Base-by-base conservation (phyloP, 2,113 vertebrate genomes). In the Astur gentilis region DNA sequence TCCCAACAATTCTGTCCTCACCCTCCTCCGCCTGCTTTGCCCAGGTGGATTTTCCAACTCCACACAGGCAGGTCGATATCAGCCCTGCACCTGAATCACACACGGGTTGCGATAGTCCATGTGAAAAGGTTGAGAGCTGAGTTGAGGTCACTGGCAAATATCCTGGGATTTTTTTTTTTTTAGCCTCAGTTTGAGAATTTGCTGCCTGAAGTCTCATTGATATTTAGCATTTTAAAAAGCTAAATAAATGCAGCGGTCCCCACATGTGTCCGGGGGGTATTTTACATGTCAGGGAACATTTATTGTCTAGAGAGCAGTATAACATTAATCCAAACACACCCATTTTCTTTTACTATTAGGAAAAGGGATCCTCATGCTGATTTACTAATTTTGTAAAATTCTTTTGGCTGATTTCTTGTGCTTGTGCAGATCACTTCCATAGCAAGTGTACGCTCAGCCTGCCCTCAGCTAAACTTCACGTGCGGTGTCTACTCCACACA, bases 261-360 rank as follows among this genome's bases (percentile, higher is more conserved):
- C 1, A 1, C 0, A 0, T 7, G 6, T 8, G 9, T 29, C 45
- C 0, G 0, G 31, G 4, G 10, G 7, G 4, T 44, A 29, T 64
- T 89, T 58, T 21, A 36, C 44, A 45, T n/a, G 73, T 29, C 13
- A 65, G 26, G 13, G 32, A 54, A 31, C 34, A 25, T 27, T 75
- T 87, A 26, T 47, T 65, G 4, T 31, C n/a, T 21, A 4, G 0
- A 38, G 27, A 84, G 15, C 25, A 29, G 29, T 3, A 10, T 31
- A 31, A 21, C 3, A 9, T 50, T 23, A 45, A 54, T 31, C 31
- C 2, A 45, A 20, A 21, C 8, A 62, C 44, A 34, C 8, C 16
- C 6, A 0, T 7, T 16, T 32, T 6, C 4, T 71, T 72, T 55
- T 47, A 11, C 11, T 40, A 3, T 13, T n/a, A 54, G 44, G 5